Base-by-base conservation (phyloP, 2,888 invertebrate genomes). In the Helobdella robusta region DNA sequence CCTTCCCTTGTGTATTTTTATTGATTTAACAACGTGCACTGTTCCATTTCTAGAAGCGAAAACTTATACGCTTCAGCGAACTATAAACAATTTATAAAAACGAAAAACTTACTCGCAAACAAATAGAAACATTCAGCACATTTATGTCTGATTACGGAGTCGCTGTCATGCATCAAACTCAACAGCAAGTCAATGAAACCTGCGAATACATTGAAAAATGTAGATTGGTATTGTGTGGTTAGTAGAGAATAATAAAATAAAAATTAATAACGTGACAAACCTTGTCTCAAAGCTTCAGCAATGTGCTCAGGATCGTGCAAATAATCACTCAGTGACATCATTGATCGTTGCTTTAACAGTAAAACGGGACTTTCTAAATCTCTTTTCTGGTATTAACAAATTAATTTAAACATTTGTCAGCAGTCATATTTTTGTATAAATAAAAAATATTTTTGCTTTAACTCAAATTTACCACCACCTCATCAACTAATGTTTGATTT, bases 291-390 rank as follows among this genome's bases (percentile, higher is more conserved):
- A 35, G 78, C 76, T 59, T 73, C 75, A 58, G 77, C 75, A 61
- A 79, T 77, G 67, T 80, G 76, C 69, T 80, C 79, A 25, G 78
- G 78, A 67, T 80, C 80, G 72, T 80, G 80, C 15, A 80, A 71
- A 68, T 78, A 76, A 63, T 79, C 79, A 72, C 77, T 77, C 32
- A 80, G 70, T 56, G 79, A 75, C 75, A 76, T 76, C n/a, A 80
- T 74, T 46, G 79, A 77, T 64, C 78, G 70, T 70, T 80, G 80
- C 34, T 77, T 67, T 1, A 74, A 73, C 23, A 78, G 66, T 3
- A 79, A 70, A 11, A 68, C 73, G 2, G 67, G 69, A 71, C 76
- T 75, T 67, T 75, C 73, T 32, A 80, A 70, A 68, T 80, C 79
- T 64, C 76, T 68, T 67, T 79, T 78, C 78, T 79, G 69, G 20